These are phyloP conservation scores for Trichosurus vulpecula DNA, from an alignment of 2,797 vertebrate species.

Conservation along the genomic window DNA sequence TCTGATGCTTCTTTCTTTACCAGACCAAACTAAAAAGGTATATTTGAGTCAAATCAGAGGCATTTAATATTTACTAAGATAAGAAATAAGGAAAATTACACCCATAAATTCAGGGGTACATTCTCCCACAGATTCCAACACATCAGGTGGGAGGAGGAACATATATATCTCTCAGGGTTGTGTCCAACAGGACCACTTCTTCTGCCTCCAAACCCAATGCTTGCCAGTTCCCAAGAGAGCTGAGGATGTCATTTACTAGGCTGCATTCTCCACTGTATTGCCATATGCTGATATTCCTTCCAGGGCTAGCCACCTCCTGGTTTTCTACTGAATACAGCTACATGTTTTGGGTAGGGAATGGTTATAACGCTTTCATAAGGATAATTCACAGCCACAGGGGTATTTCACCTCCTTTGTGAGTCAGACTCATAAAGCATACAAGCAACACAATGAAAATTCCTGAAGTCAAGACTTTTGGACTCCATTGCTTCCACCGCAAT, in stretches of 20 bases:
- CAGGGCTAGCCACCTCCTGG: not conserved
- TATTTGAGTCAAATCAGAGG: too few relatives aligned
- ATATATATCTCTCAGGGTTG: not conserved
- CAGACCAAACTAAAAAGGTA: too few relatives aligned
- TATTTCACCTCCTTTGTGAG: not conserved
- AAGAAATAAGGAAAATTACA: too few relatives aligned
- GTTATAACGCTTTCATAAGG: not conserved
- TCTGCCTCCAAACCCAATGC: not conserved
- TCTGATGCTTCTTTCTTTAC: too few relatives aligned
- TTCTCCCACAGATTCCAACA: too few relatives aligned
- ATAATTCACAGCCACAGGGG: not conserved
- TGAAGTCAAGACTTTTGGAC: not conserved
- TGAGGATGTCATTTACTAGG: not conserved
- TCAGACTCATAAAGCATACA: not conserved
- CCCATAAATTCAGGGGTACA: too few relatives aligned
- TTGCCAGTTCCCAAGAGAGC: not conserved
- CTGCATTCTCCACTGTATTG: not conserved
- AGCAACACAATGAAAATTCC: not conserved
- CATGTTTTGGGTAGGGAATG: not conserved
- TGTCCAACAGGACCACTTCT: not conserved
- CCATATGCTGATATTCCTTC: not conserved
- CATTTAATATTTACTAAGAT: too few relatives aligned
- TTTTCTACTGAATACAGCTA: not conserved
- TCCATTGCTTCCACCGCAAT: too few relatives aligned
- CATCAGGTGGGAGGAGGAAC: too few relatives aligned